Evolutionary conservation across 2,113 vertebrate species (phyloP), one percentile per base, ranked within the genome.

Genomic region (Edolisoma coerulescens): DNA sequence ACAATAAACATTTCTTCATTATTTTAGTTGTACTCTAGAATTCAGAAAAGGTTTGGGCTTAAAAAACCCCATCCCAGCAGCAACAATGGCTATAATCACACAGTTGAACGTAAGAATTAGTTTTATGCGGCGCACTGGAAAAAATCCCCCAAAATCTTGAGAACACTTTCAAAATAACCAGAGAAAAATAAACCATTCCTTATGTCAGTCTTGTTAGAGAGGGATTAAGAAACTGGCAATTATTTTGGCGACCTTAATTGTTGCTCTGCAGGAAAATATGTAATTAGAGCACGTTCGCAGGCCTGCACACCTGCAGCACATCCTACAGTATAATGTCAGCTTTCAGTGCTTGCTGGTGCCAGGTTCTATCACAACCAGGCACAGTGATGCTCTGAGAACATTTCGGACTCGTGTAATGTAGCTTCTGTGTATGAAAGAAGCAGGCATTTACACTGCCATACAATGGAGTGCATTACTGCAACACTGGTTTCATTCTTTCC

Each of bases 181-280:
- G 96, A 97, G 97, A 98, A 97, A 98, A 98, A 98, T 96, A 98
- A 98, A 97, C 97, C 86, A 26, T 97, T 98, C 97, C 98, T 97
- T 97, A 95, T 98, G 97, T 98, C 98, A 98, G 97, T 98, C 98
- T 98, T 98, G 98, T 98, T 99, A 98, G 98, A 98, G 98, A 97
- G 95, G 98, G 98, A 98, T 98, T 99, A 98, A 98, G 98, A 99
- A 98, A 98, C 98, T 98, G 98, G 98, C 98, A 99, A 99, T 99
- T 99, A 99, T 99, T 99, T 98, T 98, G 97, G 98, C 98, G 99
- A 99, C 99, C 99, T 99, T 99, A 99, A 99, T 99, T 99, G 99
- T 99, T 98, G 98, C 98, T 96, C 97, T 95, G 98, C 98, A 98
- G 98, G 98, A 99, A 99, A 99, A 99, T 98, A 99, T 99, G 99